Evolutionary conservation across 2,797 vertebrate species (phyloP).

Genomic region (Sarcoramphus papa): DNA sequence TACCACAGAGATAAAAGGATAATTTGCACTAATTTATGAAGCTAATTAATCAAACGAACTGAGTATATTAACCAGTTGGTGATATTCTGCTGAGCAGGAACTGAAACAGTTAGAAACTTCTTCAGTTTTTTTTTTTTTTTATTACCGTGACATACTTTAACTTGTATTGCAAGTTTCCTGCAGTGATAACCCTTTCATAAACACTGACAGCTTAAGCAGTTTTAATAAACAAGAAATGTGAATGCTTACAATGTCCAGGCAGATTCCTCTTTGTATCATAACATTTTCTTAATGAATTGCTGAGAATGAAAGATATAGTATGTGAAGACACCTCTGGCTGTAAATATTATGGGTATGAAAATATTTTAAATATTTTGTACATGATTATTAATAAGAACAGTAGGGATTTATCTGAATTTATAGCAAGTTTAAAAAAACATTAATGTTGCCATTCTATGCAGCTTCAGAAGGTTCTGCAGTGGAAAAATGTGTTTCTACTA

Average conservation of each 20-base stretch:
- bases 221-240: not conserved
- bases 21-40: conserved; percentile 48
- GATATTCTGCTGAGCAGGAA: conserved; percentile 27
- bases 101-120: conserved; percentile 15
- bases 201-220: not conserved
- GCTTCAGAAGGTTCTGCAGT: not conserved
- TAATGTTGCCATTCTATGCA: not conserved
- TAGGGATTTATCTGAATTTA: not conserved
- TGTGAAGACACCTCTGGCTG: not conserved
- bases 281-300: not conserved
- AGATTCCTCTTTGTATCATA: not conserved
- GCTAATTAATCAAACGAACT: conserved; percentile 49
- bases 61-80: conserved; percentile 34
- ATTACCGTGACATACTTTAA: not conserved
- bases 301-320: not conserved
- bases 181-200: not conserved
- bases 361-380: not conserved
- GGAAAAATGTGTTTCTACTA: not conserved
- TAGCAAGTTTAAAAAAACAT: not conserved
- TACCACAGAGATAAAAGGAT: conserved; percentile 50
- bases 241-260: not conserved
- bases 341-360: not conserved
- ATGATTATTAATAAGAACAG: not conserved
- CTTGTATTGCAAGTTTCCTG: not conserved
- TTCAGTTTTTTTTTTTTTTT: not conserved